A percentile compares a stretch with the other conserved stretches of the same genome.
Conservation (phyloP, 1,140 invertebrate genomes). For the Drosophila gunungcola region DNA sequence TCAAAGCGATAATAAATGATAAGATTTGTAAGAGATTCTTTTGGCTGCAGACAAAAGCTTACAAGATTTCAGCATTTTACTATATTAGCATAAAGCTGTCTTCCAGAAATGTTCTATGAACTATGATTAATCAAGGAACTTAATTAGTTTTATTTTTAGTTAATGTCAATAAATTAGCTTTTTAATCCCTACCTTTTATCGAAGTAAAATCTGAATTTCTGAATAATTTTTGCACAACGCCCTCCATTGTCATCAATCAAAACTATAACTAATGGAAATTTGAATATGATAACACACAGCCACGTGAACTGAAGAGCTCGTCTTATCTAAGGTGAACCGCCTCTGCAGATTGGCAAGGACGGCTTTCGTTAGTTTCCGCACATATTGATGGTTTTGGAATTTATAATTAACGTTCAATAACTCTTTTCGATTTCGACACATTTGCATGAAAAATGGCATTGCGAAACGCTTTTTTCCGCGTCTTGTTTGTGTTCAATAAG, state of each 20-base stretch:
- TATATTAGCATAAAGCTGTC: neutral
- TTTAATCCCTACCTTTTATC: neutral
- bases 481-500: constrained; percentile 43
- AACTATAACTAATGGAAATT: constrained; percentile 32
- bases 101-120: neutral
- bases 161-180: neutral
- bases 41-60: constrained; percentile 1
- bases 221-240: constrained; percentile 13
- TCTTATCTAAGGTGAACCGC: constrained; percentile 68
- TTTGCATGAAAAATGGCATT: constrained; percentile 42
- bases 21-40: constrained; percentile 11
- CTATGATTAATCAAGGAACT: neutral
- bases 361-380: constrained; percentile 47
- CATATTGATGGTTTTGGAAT: constrained; percentile 65
- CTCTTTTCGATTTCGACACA: constrained; percentile 58
- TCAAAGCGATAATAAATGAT: constrained; percentile 21
- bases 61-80: constrained; percentile 25
- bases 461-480: constrained; percentile 37
- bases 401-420: constrained; percentile 79
- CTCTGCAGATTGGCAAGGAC: constrained; percentile 54
- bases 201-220: constrained; percentile 9
- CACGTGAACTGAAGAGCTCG: constrained; percentile 50
- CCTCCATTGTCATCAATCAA: constrained; percentile 54
- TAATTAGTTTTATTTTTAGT: neutral
- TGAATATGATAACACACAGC: constrained; percentile 44